Evolutionary conservation across 2,797 vertebrate species (phyloP).

Genomic region (Clarias laeviceps): DNA sequence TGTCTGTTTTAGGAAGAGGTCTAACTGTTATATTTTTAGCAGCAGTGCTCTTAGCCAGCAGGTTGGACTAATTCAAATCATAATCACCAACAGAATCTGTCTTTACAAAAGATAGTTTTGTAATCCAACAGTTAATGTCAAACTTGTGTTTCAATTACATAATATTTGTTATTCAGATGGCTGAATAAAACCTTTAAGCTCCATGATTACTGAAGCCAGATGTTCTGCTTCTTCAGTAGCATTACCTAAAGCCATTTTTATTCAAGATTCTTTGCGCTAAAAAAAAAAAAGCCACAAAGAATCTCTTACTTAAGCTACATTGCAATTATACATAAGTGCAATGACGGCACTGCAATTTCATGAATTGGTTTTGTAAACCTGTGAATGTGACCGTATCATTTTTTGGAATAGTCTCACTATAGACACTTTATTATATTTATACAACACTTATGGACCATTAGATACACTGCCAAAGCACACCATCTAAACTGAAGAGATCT

Average conservation of each 20-base stretch:
- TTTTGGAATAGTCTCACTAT: not conserved
- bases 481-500: not conserved
- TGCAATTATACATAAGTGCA: not conserved
- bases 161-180: not conserved
- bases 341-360: not conserved
- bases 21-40: constrained; percentile 13
- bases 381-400: not conserved
- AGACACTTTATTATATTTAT: not conserved
- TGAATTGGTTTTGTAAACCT: not conserved
- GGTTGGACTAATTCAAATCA: constrained; percentile 29
- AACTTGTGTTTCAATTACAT: constrained; percentile 11
- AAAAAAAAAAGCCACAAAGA: not conserved
- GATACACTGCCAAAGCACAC: not conserved
- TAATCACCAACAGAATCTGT: not conserved
- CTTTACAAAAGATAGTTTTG: not conserved
- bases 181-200: constrained; percentile 5
- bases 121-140: constrained; percentile 24
- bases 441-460: not conserved
- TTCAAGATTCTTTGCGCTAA: not conserved
- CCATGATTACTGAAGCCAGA: not conserved
- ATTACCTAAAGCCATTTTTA: not conserved
- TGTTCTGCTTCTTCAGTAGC: not conserved
- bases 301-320: not conserved
- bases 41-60: constrained; percentile 21
- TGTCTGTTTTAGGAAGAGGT: not conserved